These are phyloP conservation scores for Motacilla tschutschensis DNA, from an alignment of 2,113 vertebrate genomes.

Conservation along the genomic window DNA sequence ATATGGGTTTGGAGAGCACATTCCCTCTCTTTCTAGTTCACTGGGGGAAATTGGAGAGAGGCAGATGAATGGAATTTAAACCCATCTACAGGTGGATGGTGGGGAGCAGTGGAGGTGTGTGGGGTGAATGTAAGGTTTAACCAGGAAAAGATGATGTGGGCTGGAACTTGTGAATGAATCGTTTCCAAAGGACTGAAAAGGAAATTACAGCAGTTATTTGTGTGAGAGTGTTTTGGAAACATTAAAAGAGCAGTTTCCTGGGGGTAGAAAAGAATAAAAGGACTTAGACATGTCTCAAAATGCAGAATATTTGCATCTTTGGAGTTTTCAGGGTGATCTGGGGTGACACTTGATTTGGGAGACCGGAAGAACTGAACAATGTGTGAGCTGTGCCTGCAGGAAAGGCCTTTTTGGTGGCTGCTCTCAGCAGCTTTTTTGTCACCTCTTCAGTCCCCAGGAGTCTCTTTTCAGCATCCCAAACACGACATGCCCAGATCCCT, in stretches of 20 bases:
- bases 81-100: not conserved
- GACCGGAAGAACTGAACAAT: not conserved
- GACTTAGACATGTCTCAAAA: not conserved
- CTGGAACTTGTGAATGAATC: not conserved
- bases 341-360: not conserved
- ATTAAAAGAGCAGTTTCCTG: not conserved
- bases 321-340: not conserved
- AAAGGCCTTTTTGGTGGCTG: not conserved
- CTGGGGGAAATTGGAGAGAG: not conserved
- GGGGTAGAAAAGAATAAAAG: no score
- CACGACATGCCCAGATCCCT: not conserved
- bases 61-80: not conserved
- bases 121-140: not conserved
- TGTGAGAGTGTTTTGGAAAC: not conserved
- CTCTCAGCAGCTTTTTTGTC: not conserved
- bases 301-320: not conserved
- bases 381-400: not conserved
- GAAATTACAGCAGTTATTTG: not conserved
- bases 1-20: not conserved
- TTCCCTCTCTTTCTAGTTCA: not conserved
- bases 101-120: not conserved
- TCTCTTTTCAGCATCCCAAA: not conserved
- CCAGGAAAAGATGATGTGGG: not conserved
- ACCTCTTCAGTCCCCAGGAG: not conserved
- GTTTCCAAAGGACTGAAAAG: not conserved